A percentile compares a stretch with the other conserved stretches of the same genome.
Conservation (phyloP, 2,888 invertebrate genomes). For the Noctua janthe region DNA sequence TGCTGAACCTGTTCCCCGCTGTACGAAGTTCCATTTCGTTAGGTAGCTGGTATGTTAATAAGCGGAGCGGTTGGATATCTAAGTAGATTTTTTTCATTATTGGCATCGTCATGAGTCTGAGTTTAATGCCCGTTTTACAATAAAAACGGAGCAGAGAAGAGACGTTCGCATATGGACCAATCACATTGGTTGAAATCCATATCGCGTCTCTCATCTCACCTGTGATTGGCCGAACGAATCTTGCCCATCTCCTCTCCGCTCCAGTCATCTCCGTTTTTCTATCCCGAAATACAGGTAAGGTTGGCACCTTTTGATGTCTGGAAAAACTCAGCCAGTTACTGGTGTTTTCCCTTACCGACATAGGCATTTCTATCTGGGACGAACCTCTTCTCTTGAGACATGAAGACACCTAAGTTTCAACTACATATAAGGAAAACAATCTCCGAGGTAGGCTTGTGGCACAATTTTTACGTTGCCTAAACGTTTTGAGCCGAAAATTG, state of each 20-base stretch:
- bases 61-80: constrained; percentile 25
- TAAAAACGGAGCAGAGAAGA: background rate
- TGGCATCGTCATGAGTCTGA: background rate
- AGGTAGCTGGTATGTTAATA: background rate
- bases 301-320: background rate
- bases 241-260: background rate
- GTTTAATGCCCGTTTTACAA: background rate
- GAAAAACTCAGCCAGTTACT: background rate
- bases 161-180: background rate
- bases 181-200: background rate
- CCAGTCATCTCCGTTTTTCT: background rate
- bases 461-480: background rate
- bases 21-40: constrained; percentile 45
- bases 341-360: background rate
- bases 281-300: background rate
- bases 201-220: background rate
- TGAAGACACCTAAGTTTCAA: background rate
- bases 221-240: background rate
- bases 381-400: background rate
- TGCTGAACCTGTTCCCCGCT: constrained; percentile 63
- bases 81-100: background rate
- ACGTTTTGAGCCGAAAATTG: background rate
- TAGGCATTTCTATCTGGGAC: background rate
- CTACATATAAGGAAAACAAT: background rate
- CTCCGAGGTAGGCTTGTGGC: background rate